Evolutionary conservation across 2,797 vertebrate species (phyloP).

Genomic region (Knipowitschia caucasica): DNA sequence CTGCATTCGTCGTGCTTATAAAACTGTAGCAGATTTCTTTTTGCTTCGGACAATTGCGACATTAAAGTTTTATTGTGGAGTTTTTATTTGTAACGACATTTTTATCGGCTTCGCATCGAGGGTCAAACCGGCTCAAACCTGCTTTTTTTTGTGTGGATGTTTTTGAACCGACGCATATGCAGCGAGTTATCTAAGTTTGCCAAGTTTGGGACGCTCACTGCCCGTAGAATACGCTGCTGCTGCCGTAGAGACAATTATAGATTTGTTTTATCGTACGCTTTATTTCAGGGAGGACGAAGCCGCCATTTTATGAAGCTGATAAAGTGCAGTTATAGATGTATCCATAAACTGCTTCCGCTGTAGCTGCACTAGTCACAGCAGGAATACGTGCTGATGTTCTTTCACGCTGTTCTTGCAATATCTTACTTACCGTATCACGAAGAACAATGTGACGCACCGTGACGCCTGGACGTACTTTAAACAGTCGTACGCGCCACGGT

Average conservation of each 20-base stretch:
- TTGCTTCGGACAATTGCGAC: conserved; percentile 43
- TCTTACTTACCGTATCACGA: background rate
- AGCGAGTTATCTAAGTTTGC: conserved; percentile 24
- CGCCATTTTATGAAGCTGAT: conserved; percentile 38
- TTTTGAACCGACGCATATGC: conserved; percentile 18
- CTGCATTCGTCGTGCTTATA: conserved; percentile 16
- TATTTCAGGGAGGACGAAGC: conserved; percentile 45
- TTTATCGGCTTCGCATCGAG: conserved; percentile 8
- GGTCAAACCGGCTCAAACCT: too few relatives aligned
- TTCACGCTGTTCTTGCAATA: background rate
- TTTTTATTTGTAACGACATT: conserved; percentile 50
- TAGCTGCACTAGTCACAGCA: background rate
- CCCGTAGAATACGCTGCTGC: conserved; percentile 28
- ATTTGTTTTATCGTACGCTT: conserved; percentile 16
- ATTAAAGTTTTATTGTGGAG: conserved; percentile 35
- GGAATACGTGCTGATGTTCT: background rate
- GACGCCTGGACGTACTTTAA: too few relatives aligned
- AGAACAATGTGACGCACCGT: too few relatives aligned
- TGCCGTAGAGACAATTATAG: conserved; percentile 28
- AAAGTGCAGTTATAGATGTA: conserved; percentile 36
- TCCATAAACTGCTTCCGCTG: conserved; percentile 30
- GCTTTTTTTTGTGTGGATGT: conserved; percentile 4
- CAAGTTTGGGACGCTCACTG: conserved; percentile 12
- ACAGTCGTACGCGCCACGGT: too few relatives aligned
- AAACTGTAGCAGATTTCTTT: conserved; percentile 43